phyloP scores from a whole-genome alignment of 2,888 invertebrate genomes.

The Hypercompe scribonia region DNA sequence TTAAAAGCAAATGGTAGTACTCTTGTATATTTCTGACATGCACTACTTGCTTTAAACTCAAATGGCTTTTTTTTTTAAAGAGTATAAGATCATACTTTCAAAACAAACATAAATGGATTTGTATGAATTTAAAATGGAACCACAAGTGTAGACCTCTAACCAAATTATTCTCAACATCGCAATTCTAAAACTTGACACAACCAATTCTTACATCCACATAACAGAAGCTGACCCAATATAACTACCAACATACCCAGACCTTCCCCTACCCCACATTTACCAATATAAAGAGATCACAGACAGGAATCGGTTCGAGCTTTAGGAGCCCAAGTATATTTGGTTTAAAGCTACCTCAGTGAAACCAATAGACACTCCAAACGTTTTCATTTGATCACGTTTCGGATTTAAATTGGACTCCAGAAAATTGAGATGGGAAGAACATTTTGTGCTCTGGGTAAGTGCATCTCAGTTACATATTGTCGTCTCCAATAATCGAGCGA shows the following conservation, averaged over 20 bases:
- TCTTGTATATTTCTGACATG: too few species aligned
- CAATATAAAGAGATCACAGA: slow-evolving; percentile 47
- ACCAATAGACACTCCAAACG: slow-evolving; percentile 57
- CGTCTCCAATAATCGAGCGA: neutral
- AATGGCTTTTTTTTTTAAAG: too few species aligned
- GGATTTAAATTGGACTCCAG: slow-evolving; percentile 56
- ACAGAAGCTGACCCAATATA: slow-evolving; percentile 60
- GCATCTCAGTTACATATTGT: neutral
- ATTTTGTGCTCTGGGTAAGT: slow-evolving; percentile 27
- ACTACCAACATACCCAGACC: slow-evolving; percentile 52
- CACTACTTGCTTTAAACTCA: too few species aligned
- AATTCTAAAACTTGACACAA: slow-evolving; percentile 41
- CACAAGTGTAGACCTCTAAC: neutral
- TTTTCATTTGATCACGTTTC: slow-evolving; percentile 61
- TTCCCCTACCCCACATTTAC: slow-evolving; percentile 29
- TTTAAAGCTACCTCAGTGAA: slow-evolving; percentile 43
- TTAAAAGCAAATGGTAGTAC: too few species aligned
- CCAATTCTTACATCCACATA: slow-evolving; percentile 53
- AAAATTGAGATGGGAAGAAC: slow-evolving; percentile 39
- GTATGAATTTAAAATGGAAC: neutral
- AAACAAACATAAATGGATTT: neutral
- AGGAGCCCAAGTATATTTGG: slow-evolving; percentile 54
- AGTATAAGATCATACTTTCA: too few species aligned
- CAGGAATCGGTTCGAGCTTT: slow-evolving; percentile 33
- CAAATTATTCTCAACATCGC: neutral